phyloP scores from a whole-genome alignment of 2,113 vertebrate genomes.

The Chloropsis cyanopogon region DNA sequence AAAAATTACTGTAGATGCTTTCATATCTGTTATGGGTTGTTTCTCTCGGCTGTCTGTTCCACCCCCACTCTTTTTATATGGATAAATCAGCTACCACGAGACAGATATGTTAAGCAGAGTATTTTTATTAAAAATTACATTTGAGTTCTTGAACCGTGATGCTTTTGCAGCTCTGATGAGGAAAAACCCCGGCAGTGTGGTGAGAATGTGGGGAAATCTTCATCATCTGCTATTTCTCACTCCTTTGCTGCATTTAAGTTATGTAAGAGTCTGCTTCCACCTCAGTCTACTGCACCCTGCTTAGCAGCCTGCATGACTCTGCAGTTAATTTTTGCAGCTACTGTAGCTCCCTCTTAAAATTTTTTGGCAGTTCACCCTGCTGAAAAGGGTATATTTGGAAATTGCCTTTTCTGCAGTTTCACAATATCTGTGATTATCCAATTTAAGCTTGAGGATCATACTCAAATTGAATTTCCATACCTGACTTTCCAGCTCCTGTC shows the following conservation, averaged over 20 bases:
- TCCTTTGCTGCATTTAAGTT: slow-evolving; percentile 33
- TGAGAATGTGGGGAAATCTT: slow-evolving; percentile 17
- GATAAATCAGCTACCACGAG: neutral
- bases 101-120: neutral
- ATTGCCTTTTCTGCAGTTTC: slow-evolving; percentile 31
- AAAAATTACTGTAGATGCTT: neutral
- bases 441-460: neutral
- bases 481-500: slow-evolving; percentile 9
- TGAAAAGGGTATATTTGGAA: slow-evolving; percentile 22
- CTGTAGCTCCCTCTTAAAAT: slow-evolving; percentile 25
- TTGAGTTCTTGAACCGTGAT: neutral
- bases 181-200: neutral
- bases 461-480: slow-evolving; percentile 22
- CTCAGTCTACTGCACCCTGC: neutral
- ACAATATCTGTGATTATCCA: neutral
- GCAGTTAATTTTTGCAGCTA: slow-evolving; percentile 57
- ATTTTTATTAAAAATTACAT: neutral
- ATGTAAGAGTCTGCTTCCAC: slow-evolving; percentile 44
- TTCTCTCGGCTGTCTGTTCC: neutral
- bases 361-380: slow-evolving; percentile 31
- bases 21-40: neutral
- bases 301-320: slow-evolving; percentile 55
- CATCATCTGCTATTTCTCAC: slow-evolving; percentile 7
- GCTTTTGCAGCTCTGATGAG: neutral
- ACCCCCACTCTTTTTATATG: neutral